Evolutionary conservation across 2,113 vertebrate genomes (phyloP), one percentile per base, ranked within the genome.

Genomic region (Pithys albifrons): DNA sequence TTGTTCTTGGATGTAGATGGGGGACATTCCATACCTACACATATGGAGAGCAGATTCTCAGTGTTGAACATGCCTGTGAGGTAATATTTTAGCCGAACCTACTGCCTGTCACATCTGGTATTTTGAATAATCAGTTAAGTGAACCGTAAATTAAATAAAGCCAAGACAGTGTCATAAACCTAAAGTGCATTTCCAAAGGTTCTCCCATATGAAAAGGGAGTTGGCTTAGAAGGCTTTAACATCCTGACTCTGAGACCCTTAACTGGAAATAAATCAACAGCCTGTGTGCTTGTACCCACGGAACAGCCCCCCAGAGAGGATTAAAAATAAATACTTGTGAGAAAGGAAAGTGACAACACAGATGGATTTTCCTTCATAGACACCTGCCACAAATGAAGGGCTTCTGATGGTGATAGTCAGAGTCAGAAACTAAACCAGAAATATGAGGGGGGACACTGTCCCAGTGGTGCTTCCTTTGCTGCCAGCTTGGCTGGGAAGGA

Each of bases 131-230:
- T 93, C 66, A 6, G 12, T 62, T 88, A 96, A 97, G 92, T 93
- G 95, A 97, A 94, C 75, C 18, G 8, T 54, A 93, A 96, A 91
- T 97, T 85, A 96, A 96, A 97, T 97, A 95, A 97, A 93, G 93
- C 88, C 95, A 96, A 82, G 57, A 43, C 78, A 79, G 88, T 59
- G 69, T 90, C 74, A 80, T 91, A 97, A 94, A 96, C 91, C 87
- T 92, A 86, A 96, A 96, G 81, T 91, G 76, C 91, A 90, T 84
- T 96, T 97, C 74, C 91, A 93, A 91, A 85, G 89, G 91, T 71
- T 91, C 93, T 95, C 79, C 86, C 55, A 6, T 39, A 46, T 61
- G 62, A 87, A 75, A 82, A 79, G 49, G 27, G 19, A 73, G 82
- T 19, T 85, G 43, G 85, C 75, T 92, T 65, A 57, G 83, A 79